Conservation (phyloP, 2,113 vertebrate genomes). For the Microcebus lehilahytsara region DNA sequence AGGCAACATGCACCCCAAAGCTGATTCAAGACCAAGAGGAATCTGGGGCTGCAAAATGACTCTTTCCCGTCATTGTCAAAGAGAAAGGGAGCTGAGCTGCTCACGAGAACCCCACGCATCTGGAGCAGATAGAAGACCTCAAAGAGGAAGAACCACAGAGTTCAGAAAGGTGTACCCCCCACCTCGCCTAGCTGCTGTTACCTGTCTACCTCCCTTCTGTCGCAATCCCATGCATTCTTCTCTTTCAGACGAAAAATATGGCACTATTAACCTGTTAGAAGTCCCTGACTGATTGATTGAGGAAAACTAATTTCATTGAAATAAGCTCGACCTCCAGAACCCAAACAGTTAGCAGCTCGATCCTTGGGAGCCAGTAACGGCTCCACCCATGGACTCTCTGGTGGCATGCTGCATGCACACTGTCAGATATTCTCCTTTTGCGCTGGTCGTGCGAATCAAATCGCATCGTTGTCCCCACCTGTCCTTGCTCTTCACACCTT, state of each 20-base stretch:
- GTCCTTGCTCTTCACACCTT: background rate
- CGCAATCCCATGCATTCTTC: background rate
- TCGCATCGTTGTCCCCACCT: background rate
- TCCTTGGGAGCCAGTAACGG: background rate
- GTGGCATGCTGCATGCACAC: background rate
- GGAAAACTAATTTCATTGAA: conserved; percentile 21
- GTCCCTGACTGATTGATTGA: background rate
- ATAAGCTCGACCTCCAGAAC: background rate
- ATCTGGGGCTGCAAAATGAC: background rate
- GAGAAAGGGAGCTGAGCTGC: background rate
- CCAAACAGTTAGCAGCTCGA: background rate
- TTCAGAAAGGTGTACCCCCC: background rate
- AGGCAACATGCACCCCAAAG: background rate
- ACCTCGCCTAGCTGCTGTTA: background rate
- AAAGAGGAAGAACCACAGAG: background rate
- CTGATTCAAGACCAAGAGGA: background rate
- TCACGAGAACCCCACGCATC: background rate
- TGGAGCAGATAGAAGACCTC: background rate
- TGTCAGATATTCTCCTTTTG: background rate
- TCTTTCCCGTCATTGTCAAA: background rate
- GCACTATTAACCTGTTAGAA: background rate
- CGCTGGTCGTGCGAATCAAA: background rate
- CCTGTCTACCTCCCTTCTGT: background rate
- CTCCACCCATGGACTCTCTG: background rate
- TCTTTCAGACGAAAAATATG: conserved; percentile 4